These are phyloP conservation scores for Protomyctophum bolini DNA, from an alignment of 2,113 vertebrate genomes.

Conservation along the genomic window DNA sequence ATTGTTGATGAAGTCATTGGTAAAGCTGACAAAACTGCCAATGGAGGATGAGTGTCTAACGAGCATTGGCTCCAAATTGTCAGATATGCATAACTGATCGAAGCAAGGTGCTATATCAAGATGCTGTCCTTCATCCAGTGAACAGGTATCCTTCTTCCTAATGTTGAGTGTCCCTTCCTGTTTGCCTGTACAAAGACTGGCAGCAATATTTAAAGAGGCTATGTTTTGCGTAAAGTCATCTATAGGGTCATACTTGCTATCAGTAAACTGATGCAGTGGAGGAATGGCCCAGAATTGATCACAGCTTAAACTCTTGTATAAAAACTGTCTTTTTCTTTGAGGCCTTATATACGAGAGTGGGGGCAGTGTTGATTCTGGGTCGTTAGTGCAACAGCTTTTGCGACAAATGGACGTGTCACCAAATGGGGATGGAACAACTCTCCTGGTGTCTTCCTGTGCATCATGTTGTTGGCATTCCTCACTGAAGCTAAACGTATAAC, in stretches of 20 bases:
- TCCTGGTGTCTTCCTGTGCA: conserved; percentile 56
- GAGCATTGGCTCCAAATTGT: conserved; percentile 40
- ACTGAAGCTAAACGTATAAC: conserved; percentile 67
- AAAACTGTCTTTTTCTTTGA: conserved; percentile 38
- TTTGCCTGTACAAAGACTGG: conserved; percentile 28
- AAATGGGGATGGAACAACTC: conserved; percentile 54
- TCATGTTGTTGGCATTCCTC: conserved; percentile 35
- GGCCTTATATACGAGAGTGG: conserved; percentile 45
- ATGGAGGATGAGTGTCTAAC: conserved; percentile 44
- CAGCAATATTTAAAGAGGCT: conserved; percentile 48
- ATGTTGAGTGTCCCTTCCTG: not conserved
- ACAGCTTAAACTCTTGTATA: conserved; percentile 33
- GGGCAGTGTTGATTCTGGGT: conserved; percentile 53
- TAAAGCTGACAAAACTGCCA: conserved; percentile 65
- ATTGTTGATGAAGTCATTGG: conserved; percentile 61
- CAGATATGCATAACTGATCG: conserved; percentile 47
- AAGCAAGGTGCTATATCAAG: conserved; percentile 3
- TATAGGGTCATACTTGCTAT: conserved; percentile 50
- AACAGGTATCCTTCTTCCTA: conserved; percentile 15
- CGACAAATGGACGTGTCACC: conserved; percentile 65
- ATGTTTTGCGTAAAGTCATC: conserved; percentile 62
- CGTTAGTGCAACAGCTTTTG: conserved; percentile 28
- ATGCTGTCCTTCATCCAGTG: conserved; percentile 24
- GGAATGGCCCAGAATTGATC: conserved; percentile 61
- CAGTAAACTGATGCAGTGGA: conserved; percentile 74